Evolutionary conservation across 1,140 invertebrate species (phyloP), one percentile per base, ranked within the genome.

Genomic region (Charaxes varanes): DNA sequence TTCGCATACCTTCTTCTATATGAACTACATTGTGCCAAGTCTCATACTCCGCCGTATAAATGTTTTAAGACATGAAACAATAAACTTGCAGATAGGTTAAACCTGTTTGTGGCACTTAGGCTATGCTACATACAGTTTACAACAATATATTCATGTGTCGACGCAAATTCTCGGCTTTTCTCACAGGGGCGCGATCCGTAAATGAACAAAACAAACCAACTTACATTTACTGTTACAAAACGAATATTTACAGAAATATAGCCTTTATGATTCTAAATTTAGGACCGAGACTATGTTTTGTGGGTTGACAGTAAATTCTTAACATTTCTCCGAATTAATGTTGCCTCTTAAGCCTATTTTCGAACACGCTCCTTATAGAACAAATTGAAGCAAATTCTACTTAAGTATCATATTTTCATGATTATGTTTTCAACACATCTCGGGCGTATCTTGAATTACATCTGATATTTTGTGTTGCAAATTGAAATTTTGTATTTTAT

Each of bases 111-210:
- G n/a, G n/a, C n/a, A n/a, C n/a, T n/a, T 15, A 35, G 8, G 5
- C 3, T 4, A 27, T 27, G 2, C n/a, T 27, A 8, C 13, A 11
- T 27, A 2, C 2, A 11, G 10, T 12, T 27, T 12, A 27, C n/a
- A 38, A 38, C 36, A 38, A 30, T 38, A 38, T 38, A 38, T 38
- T 38, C 17, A 38, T 17, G 30, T 18, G 36, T 38, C 34, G 34
- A 6, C 22, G 21, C 8, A 22, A 22, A 22, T 37, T 27, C 35
- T 37, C 24, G 24, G 35, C 23, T 37, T 36, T 37, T 24, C 35
- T 37, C 35, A 11, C 23, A 19, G 28, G 16, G 13, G 35, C 16
- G 23, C 11, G 24, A 28, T 12, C 15, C 35, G 23, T 37, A 24
- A 37, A 37, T 37, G 24, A 17, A 18, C 6, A 15, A 17, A 17